Conservation (phyloP, 2,888 invertebrate species). For the Ophion obscuratus region DNA sequence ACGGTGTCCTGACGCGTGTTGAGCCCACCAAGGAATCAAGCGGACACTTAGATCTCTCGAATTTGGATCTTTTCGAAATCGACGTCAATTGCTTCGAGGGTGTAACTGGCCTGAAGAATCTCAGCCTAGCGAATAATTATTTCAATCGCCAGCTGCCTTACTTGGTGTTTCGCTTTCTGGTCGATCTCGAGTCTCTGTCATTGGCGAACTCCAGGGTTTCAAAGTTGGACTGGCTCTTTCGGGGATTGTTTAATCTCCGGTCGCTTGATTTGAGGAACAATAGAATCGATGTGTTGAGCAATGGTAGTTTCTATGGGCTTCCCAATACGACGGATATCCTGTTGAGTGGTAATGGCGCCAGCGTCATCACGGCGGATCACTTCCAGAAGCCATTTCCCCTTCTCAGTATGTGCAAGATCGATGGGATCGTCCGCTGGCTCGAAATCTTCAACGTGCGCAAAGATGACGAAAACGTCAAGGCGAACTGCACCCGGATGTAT, state of each 20-base stretch:
- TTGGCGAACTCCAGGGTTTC: conserved; percentile 65
- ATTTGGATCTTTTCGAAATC: conserved; percentile 61
- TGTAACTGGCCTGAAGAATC: conserved; percentile 60
- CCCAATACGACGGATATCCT: conserved; percentile 39
- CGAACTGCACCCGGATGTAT: conserved; percentile 18
- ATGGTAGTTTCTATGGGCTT: conserved; percentile 72
- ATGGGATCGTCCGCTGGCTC: conserved; percentile 66
- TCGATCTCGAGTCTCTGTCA: conserved; percentile 69
- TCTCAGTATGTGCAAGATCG: conserved; percentile 70
- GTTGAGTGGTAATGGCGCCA: conserved; percentile 56
- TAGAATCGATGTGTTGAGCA: conserved; percentile 60
- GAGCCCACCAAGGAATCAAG: neutral
- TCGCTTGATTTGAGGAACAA: conserved; percentile 72
- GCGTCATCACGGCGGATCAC: conserved; percentile 15
- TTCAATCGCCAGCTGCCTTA: conserved; percentile 67
- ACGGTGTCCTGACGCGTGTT: conserved; percentile 65
- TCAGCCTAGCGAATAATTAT: conserved; percentile 72
- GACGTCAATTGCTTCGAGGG: conserved; percentile 71
- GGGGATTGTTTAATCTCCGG: conserved; percentile 69
- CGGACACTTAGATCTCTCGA: conserved; percentile 68
- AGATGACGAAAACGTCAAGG: conserved; percentile 57
- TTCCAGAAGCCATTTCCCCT: conserved; percentile 28
- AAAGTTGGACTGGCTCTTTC: conserved; percentile 54
- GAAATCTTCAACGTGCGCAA: conserved; percentile 10
- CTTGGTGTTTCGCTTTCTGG: conserved; percentile 73